Conservation (phyloP, 1,140 invertebrate genomes). For the Tigriopus japonicus region DNA sequence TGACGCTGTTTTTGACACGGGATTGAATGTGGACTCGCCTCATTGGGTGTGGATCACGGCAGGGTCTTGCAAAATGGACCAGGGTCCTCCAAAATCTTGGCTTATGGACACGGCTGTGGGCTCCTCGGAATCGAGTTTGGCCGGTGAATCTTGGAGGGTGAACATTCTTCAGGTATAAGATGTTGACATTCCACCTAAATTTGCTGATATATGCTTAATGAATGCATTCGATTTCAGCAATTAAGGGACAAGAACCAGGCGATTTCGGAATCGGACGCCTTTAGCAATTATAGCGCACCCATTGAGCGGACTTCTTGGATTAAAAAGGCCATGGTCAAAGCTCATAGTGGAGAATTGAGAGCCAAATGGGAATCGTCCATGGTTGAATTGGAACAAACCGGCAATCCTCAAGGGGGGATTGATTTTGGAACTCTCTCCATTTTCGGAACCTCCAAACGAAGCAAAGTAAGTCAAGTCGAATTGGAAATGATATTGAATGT, state of each 20-base stretch:
- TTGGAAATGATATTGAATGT: too few relatives aligned
- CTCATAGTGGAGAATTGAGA: constrained; percentile 18
- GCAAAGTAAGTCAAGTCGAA: neutral
- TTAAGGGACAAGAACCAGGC: constrained; percentile 14
- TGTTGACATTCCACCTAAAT: neutral
- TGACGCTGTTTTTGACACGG: neutral
- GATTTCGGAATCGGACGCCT: neutral
- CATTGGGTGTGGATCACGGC: constrained; percentile 22
- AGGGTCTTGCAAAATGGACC: constrained; percentile 21
- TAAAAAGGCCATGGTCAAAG: constrained; percentile 2
- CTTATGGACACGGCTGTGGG: neutral
- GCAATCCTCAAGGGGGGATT: constrained; percentile 31
- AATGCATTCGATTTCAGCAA: neutral
- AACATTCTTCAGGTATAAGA: neutral
- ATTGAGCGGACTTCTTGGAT: constrained; percentile 9
- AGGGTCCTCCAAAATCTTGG: constrained; percentile 16
- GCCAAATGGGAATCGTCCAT: constrained; percentile 49
- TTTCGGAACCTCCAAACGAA: constrained; percentile 25
- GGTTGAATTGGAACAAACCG: constrained; percentile 59
- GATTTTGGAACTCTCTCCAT: constrained; percentile 54
- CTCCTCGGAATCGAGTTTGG: neutral
- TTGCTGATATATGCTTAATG: neutral
- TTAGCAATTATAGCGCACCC: neutral
- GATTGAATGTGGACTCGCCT: constrained; percentile 5
- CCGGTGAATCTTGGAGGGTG: constrained; percentile 1